Evolutionary conservation across 2,888 invertebrate species (phyloP).

Genomic region (Melieria omissa): DNA sequence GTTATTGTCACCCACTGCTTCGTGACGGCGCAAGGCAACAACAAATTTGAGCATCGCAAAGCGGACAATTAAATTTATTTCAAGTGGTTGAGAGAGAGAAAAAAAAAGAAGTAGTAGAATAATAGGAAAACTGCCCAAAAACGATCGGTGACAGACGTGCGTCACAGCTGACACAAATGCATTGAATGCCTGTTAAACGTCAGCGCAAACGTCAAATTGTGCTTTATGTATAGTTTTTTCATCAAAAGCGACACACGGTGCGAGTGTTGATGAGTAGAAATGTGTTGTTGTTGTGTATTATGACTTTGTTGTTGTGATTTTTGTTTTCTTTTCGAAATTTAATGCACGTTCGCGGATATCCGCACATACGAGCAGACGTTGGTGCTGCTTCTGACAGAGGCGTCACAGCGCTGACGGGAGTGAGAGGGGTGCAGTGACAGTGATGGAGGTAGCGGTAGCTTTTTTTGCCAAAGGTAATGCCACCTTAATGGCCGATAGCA

Average conservation of each 20-base stretch:
- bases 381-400: background rate
- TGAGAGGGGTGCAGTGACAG: background rate
- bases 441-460: background rate
- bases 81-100: background rate
- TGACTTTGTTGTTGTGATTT: no score
- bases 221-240: no score
- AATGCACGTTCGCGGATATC: slow-evolving; percentile 59
- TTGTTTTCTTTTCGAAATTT: slow-evolving; percentile 33
- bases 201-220: background rate
- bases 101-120: background rate
- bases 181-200: slow-evolving; percentile 7
- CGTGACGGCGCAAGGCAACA: background rate
- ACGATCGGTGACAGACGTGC: slow-evolving; percentile 19
- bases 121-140: slow-evolving; percentile 13
- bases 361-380: slow-evolving; percentile 38
- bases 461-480: background rate
- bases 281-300: no score
- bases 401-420: background rate
- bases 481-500: background rate
- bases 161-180: slow-evolving; percentile 25
- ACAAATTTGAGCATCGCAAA: background rate
- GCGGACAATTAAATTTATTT: background rate
- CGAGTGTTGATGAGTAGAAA: no score
- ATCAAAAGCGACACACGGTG: no score
- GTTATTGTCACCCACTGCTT: background rate